Evolutionary conservation across 2,888 invertebrate genomes (phyloP), one percentile per base, ranked within the genome.

Genomic region (Plagodis dolabraria): DNA sequence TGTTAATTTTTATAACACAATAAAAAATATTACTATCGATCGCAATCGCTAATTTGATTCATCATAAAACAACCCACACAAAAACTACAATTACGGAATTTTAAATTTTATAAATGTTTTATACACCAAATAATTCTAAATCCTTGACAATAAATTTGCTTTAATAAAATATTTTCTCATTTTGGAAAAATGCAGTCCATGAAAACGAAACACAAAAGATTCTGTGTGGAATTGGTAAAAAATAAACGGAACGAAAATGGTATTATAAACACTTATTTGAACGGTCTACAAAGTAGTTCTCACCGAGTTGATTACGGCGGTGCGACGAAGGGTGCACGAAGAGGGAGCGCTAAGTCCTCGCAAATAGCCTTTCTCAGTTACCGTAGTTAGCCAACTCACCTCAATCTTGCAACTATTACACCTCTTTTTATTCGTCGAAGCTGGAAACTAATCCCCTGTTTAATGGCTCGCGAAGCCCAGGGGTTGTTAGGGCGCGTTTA

Each of bases 391-490:
- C 64, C 56, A 68, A 67, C 67, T 70, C 67, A 65, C 68, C 68
- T 68, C 64, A 69, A 67, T 69, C 69, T 65, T 64, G 62, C 57
- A 65, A 64, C 77, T 77, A 76, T 77, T 79, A 75, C 70, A 69
- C 63, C 64, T 71, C 72, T 76, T 76, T 78, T 77, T 75, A 76
- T 79, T 76, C 72, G 71, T 60, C 64, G 56, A 64, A 66, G 65
- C 71, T 57, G 58, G 63, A 65, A 79, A 79, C 81, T 79, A 83
- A 86, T 80, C 77, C 72, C 63, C 57, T 58, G 75, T 76, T 83
- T 77, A 85, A 86, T 85, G 78, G 80, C 73, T 75, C 82, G 79
- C 74, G 77, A 80, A 79, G 67, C 71, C 70, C 71, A 64, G 67
- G 63, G 70, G 67, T 72, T 74, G 75, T 72, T 75, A 74, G 68